Evolutionary conservation across 2,797 vertebrate genomes (phyloP).

Genomic region (Sebastes goodei): DNA sequence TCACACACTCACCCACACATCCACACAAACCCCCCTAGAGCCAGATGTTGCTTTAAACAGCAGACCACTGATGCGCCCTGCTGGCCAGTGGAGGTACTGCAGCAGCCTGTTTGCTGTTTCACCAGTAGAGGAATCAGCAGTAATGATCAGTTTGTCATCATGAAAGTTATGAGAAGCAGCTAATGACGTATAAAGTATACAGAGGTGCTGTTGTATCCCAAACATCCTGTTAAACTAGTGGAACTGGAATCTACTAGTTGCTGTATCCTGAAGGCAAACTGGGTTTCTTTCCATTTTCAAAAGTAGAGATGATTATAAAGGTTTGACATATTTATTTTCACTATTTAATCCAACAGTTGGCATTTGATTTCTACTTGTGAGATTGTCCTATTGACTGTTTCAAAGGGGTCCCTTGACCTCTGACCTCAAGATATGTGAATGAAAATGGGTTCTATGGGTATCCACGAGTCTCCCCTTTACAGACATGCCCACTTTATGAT

Average conservation of each 20-base stretch:
- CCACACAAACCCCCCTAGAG: background rate
- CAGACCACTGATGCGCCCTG: conserved; percentile 27
- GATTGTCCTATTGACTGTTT: background rate
- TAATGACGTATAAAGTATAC: background rate
- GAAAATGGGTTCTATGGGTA: no score
- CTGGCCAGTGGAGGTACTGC: conserved; percentile 48
- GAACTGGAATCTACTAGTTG: background rate
- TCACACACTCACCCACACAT: conserved; percentile 14
- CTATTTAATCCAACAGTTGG: background rate
- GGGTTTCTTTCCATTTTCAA: no score
- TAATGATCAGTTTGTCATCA: background rate
- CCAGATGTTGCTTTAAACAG: background rate
- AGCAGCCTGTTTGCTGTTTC: background rate
- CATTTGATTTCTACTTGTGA: background rate
- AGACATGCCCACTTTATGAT: no score
- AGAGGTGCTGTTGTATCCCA: background rate
- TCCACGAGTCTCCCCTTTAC: no score
- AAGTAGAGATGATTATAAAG: background rate
- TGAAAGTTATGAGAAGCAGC: no score
- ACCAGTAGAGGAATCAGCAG: background rate
- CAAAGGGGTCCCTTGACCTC: no score
- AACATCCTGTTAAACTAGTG: background rate
- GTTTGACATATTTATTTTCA: background rate
- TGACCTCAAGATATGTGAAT: no score
- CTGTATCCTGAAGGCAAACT: background rate